Base-by-base conservation (phyloP, 2,113 vertebrate genomes). In the Mesoclemmys tuberculata region DNA sequence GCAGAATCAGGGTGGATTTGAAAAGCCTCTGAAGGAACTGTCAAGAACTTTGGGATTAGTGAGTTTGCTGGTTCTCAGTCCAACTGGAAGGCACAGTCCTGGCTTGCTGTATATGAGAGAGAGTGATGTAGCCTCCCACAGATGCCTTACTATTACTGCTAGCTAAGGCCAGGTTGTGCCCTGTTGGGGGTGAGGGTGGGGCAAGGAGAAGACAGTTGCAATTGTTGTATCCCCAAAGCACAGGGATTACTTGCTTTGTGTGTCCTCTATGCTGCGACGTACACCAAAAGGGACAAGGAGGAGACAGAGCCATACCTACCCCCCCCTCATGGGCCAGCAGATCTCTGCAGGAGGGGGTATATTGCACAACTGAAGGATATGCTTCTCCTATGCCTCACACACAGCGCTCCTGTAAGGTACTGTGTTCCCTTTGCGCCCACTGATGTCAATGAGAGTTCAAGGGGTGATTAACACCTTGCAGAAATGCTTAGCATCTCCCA, bases 221-320 rank as follows among this genome's bases (percentile, higher is more conserved):
- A 9, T 10, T n/a, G 6, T 9, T 82, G 56, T 5, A 19, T 10
- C 48, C 55, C 49, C 38, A 71, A 14, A 68, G 64, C 64, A n/a
- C 64, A 56, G 2, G 90, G 90, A 16, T 10, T 22, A 46, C 38
- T 81, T 92, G 29, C 10, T 55, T 29, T 24, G 2, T 51, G 21
- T 41, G 71, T 80, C 88, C 44, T 18, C 31, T 68, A 18, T 16
- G 5, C 64, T 68, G 31, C 2, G 18, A 68, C 31, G n/a, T 21
- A 38, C 18, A 61, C 29, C 24, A n/a, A n/a, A 9, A 26, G 12
- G 35, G 4, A 29, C 61, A 79, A 92, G 51, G 14, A 90, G 31
- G 6, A 41, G 12, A 5, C 14, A 46, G 24, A 22, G 24, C 22
- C 24, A 1, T 0, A 0, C 54, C 1, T 84, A 85, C 1, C 18